A percentile compares a stretch with the other conserved stretches of the same genome.
Evolutionary conservation across 2,113 vertebrate genomes (phyloP).

Genomic region (Oxyruncus cristatus): DNA sequence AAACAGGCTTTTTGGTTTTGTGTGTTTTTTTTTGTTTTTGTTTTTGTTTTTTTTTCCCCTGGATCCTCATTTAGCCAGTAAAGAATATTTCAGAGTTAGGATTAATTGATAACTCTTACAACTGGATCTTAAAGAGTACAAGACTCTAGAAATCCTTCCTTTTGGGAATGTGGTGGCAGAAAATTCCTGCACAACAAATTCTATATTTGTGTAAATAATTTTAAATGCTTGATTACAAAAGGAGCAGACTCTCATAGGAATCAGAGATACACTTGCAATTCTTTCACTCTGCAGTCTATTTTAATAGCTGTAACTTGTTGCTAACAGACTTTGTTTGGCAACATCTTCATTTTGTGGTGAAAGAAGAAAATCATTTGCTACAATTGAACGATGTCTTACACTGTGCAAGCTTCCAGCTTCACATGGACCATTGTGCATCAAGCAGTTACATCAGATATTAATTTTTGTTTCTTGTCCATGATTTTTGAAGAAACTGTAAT

Average conservation of each 20-base stretch:
- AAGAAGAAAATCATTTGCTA: background rate
- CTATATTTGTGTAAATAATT: background rate
- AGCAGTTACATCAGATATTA: background rate
- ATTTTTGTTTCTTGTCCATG: background rate
- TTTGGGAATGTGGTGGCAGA: background rate
- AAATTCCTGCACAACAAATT: background rate
- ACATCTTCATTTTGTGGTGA: background rate
- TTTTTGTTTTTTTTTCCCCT: too few species aligned
- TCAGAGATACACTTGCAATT: background rate
- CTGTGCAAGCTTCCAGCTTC: background rate
- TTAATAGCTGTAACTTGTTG: background rate
- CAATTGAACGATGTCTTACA: background rate
- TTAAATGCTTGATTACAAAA: background rate
- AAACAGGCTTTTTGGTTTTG: background rate
- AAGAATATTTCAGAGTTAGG: background rate
- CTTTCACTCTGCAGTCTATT: background rate
- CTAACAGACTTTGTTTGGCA: background rate
- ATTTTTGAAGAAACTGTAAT: background rate
- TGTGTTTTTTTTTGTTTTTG: rapidly evolving
- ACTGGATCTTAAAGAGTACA: background rate
- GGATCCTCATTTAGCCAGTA: background rate
- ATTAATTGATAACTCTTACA: background rate
- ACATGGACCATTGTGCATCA: background rate
- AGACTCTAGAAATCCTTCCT: background rate
- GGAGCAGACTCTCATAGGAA: background rate